Base-by-base conservation (phyloP, 2,888 invertebrate genomes). In the Criorhina ranunculi region DNA sequence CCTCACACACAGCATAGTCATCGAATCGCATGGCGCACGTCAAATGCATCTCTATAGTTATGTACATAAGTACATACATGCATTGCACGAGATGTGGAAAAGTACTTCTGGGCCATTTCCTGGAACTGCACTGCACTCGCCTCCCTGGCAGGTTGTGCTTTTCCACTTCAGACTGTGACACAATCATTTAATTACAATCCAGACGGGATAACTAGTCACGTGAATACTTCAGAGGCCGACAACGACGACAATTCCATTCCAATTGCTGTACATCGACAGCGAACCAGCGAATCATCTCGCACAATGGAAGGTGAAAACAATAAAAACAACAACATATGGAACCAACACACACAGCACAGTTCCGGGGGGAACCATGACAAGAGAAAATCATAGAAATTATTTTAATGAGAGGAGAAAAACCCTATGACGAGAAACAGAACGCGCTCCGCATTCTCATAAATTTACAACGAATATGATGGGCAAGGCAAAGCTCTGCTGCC, bases 51-150 rank as follows among this genome's bases (percentile, higher is more conserved):
- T 8, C 19, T 31, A 44, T 15, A 51, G 24, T 2, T 35, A 11
- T 17, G n/a, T n/a, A n/a, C n/a, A n/a, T n/a, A n/a, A n/a, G 9
- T 7, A 42, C 24, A 19, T 24, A 42, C 35, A 66, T 37, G 42
- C 31, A 57, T 12, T 49, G 77, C 72, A 73, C 70, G 62, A 55
- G 78, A 83, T 83, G 67, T 83, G 83, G 83, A 83, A 83, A 83
- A 83, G 57, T 83, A 83, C 83, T 78, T 78, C 67, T 69, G 83
- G 40, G 62, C 42, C 62, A 69, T 73, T 83, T 83, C 78, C 78
- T 78, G 62, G 62, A 78, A 75, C 51, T 44, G 35, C 31, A 40
- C 15, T 51, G 79, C 66, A 66, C 35, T 72, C 51, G 15, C 37
- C 53, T 35, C 49, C 29, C 29, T 49, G 19, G 35, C 33, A 53